phyloP scores from a whole-genome alignment of 2,113 vertebrate genomes.

The Bombycilla garrulus region DNA sequence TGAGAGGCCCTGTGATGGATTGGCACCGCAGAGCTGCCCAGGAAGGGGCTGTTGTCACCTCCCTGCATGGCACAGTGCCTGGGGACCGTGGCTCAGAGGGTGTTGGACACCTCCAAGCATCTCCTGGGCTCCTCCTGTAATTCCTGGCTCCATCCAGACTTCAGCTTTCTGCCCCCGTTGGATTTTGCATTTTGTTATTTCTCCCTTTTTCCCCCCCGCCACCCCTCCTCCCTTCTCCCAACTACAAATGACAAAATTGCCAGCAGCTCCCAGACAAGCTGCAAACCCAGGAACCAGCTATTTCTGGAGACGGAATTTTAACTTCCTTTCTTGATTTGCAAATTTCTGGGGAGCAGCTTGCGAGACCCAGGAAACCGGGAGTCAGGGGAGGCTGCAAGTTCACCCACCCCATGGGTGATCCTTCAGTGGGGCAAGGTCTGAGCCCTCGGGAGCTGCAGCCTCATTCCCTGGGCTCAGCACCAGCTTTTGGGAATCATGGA shows the following conservation, averaged over 20 bases:
- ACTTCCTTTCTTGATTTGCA: slow-evolving; percentile 40
- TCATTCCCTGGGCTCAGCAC: neutral
- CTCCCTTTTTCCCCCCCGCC: neutral
- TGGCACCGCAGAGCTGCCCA: neutral
- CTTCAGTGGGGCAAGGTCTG: neutral
- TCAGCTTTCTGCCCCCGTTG: neutral
- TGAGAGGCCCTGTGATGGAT: neutral
- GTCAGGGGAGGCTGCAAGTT: neutral
- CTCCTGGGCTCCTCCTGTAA: neutral
- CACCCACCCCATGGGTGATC: neutral
- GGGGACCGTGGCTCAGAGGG: neutral
- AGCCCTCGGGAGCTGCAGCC: neutral
- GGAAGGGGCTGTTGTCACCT: neutral
- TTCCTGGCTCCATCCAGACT: neutral
- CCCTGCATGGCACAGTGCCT: neutral
- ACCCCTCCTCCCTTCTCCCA: neutral
- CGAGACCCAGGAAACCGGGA: neutral
- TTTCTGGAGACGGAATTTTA: slow-evolving; percentile 27
- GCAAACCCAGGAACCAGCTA: slow-evolving; percentile 40
- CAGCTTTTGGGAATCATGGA: neutral
- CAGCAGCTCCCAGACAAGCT: slow-evolving; percentile 55
- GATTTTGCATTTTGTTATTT: neutral
- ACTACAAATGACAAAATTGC: slow-evolving; percentile 19
- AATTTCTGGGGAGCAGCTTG: slow-evolving; percentile 12
- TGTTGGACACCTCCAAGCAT: neutral